These are phyloP conservation scores for Rhynchotus rufescens DNA, from an alignment of 2,797 vertebrate species.

Conservation along the genomic window DNA sequence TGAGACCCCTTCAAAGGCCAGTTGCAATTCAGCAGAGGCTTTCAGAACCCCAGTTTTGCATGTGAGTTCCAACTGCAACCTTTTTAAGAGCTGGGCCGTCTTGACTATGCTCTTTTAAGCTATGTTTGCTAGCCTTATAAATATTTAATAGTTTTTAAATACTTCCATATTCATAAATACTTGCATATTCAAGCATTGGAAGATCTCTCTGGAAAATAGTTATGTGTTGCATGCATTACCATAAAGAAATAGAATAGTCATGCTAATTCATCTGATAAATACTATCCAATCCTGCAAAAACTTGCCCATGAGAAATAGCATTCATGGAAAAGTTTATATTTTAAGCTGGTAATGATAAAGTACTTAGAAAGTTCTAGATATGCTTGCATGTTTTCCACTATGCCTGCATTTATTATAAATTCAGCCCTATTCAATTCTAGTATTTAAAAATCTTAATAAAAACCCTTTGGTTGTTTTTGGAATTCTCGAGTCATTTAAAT, in stretches of 20 bases:
- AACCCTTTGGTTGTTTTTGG: not conserved
- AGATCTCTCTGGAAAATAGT: not conserved
- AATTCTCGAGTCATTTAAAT: not conserved
- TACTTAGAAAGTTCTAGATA: not conserved
- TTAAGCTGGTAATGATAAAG: not conserved
- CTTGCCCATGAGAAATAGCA: not conserved
- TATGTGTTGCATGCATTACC: not conserved
- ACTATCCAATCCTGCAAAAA: not conserved
- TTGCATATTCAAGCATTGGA: too few relatives aligned
- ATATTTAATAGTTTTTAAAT: not conserved
- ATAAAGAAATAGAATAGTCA: not conserved
- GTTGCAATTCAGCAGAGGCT: not conserved
- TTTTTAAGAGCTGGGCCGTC: not conserved
- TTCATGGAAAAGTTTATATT: not conserved
- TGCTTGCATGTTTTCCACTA: not conserved
- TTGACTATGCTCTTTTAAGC: not conserved
- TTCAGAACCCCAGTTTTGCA: not conserved
- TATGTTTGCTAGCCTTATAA: not conserved
- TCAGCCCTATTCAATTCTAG: not conserved
- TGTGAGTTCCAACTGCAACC: not conserved
- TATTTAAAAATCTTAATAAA: not conserved
- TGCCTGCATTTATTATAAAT: not conserved
- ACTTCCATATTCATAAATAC: not conserved
- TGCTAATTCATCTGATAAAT: not conserved
- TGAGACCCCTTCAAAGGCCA: not conserved